Conservation (phyloP, 2,888 invertebrate genomes). For the Psylliodes chrysocephalus region DNA sequence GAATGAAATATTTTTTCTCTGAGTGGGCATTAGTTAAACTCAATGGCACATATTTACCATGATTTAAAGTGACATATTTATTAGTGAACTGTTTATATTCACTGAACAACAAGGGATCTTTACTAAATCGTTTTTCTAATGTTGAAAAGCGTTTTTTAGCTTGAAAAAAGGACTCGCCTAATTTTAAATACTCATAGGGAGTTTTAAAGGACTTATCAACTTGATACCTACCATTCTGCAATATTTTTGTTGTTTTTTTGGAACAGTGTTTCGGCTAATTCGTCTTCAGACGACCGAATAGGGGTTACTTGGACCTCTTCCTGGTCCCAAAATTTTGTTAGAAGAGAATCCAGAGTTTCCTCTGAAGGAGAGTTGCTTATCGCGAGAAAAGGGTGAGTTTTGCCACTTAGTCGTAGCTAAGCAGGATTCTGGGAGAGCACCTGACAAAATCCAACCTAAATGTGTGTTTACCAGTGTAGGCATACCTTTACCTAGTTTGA, state of each 20-base stretch:
- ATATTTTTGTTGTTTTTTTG: slow-evolving; percentile 7
- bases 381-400: not conserved
- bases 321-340: slow-evolving; percentile 34
- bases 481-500: too few relatives aligned
- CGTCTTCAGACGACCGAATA: slow-evolving; percentile 21
- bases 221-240: slow-evolving; percentile 20
- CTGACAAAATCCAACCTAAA: too few relatives aligned
- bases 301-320: slow-evolving; percentile 24
- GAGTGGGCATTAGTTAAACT: not conserved
- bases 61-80: slow-evolving; percentile 25
- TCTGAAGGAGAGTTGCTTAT: not conserved
- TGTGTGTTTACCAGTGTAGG: too few relatives aligned
- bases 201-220: slow-evolving; percentile 23
- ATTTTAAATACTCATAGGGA: slow-evolving; percentile 15
- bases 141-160: slow-evolving; percentile 27
- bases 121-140: slow-evolving; percentile 29
- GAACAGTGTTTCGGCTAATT: slow-evolving; percentile 17
- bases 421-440: too few relatives aligned
- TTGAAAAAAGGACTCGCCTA: slow-evolving; percentile 29
- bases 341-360: not conserved
- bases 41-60: slow-evolving; percentile 23
- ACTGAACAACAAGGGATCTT: slow-evolving; percentile 2
- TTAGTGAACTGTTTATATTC: slow-evolving; percentile 31
- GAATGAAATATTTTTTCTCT: slow-evolving; percentile 30
- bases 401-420: too few relatives aligned